Evolutionary conservation across 1,140 invertebrate genomes (phyloP).

Genomic region (Druon quercuslanigerum): DNA sequence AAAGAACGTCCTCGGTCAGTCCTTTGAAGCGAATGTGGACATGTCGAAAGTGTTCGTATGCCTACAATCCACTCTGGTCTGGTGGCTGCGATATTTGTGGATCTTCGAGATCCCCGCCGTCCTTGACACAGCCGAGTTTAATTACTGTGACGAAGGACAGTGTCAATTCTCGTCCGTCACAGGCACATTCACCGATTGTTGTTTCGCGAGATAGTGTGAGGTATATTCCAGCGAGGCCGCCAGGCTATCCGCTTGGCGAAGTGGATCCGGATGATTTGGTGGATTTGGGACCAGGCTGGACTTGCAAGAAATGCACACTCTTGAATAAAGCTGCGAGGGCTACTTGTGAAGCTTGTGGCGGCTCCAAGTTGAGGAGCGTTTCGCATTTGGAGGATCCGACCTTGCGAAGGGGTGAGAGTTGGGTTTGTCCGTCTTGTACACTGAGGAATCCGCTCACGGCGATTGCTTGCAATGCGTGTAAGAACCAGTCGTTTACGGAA

Average conservation of each 20-base stretch:
- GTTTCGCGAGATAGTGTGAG: constrained; percentile 73
- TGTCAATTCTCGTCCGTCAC: constrained; percentile 54
- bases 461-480: constrained; percentile 87
- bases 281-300: constrained; percentile 80
- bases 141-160: constrained; percentile 81
- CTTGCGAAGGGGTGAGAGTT: constrained; percentile 84
- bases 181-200: constrained; percentile 67
- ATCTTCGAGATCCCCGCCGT: constrained; percentile 79
- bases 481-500: constrained; percentile 74
- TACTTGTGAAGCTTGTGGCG: constrained; percentile 89
- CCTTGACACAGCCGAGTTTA: constrained; percentile 80
- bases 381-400: constrained; percentile 81
- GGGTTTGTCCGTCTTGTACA: constrained; percentile 88
- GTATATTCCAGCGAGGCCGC: constrained; percentile 71
- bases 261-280: constrained; percentile 69
- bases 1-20: constrained; percentile 58
- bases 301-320: constrained; percentile 91
- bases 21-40: constrained; percentile 87
- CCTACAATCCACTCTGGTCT: constrained; percentile 88
- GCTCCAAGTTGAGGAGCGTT: constrained; percentile 84
- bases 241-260: constrained; percentile 60
- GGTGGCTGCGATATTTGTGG: constrained; percentile 88
- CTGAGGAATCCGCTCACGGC: constrained; percentile 87
- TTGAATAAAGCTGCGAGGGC: constrained; percentile 83
- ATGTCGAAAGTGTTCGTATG: constrained; percentile 90